A percentile compares a stretch with the other conserved stretches of the same genome.
Conservation (phyloP, 1,140 invertebrate genomes). For the Paramacrobiotus metropolitanus region DNA sequence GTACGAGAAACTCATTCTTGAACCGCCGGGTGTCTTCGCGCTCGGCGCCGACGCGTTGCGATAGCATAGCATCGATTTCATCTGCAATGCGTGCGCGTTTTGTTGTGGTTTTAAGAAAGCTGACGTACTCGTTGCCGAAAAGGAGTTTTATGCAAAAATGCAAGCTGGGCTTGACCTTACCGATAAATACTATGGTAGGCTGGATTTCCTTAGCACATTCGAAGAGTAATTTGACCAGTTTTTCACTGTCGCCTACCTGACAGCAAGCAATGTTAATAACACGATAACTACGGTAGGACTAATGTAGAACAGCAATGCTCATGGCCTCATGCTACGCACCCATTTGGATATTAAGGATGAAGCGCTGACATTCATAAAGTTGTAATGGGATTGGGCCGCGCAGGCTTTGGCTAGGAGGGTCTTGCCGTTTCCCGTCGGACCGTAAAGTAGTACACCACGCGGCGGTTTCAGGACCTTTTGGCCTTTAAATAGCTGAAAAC, state of each 20-base stretch:
- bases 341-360: not conserved
- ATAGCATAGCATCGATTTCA: slow-evolving; percentile 3
- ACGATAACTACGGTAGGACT: not conserved
- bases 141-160: not conserved
- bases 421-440: slow-evolving; percentile 1
- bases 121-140: not conserved
- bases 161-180: not conserved
- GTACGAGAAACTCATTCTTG: slow-evolving; percentile 1
- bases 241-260: not conserved
- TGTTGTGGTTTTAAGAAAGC: too few species aligned
- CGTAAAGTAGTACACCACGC: not conserved
- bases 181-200: not conserved
- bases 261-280: not conserved
- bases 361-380: slow-evolving; percentile 5
- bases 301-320: too few species aligned
- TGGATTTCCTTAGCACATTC: not conserved
- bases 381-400: not conserved
- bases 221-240: not conserved
- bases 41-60: not conserved
- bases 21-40: slow-evolving; percentile 4
- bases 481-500: not conserved
- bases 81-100: too few species aligned
- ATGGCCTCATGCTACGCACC: too few species aligned
- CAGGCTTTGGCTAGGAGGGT: slow-evolving; percentile 4
- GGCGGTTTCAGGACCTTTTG: slow-evolving; percentile 1